Evolutionary conservation across 2,113 vertebrate species (phyloP), one percentile per base, ranked within the genome.

Genomic region (Malurus cyaneus): DNA sequence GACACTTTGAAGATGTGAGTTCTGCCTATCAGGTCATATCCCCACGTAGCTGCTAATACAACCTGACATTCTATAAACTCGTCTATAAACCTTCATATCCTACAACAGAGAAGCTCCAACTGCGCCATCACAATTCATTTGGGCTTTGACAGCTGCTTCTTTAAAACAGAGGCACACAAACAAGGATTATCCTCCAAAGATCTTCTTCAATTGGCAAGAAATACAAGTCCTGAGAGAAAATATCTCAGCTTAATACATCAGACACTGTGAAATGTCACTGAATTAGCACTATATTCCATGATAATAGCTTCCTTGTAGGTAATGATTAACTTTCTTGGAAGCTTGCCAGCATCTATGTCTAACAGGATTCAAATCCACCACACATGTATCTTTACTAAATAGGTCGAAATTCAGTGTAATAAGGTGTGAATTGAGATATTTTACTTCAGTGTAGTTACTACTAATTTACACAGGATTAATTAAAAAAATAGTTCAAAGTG

Each of bases 11-110:
- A 84, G 84, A 53, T 94, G 80, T 92, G 93, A 91, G 93, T 95
- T 95, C 86, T 96, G 41, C 82, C 74, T 5, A 5, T 89, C 71
- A 94, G 74, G 39, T 86, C 72, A 66, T 92, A 92, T 95, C 39
- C 20, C 13, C 56, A 6, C 85, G 57, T 83, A 92, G 60, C 19
- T 80, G 62, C 72, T 91, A 96, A 97, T 96, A 69, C 23, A 86
- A 93, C 42, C 82, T 96, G 93, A 94, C 89, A 81, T 86, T 80
- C 89, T 86, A 79, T 92, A 94, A 95, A 96, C 70, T 88, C 7
- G 2, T 82, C 62, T 89, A 71, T 92, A 91, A 96, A 47, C 59
- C 44, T 86, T 92, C 87, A 69, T 53, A 59, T 92, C 73, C 57
- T 50, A 76, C 2, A 10, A 31, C 19, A 56, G 41, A 82, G 66